These are phyloP conservation scores for Megaceryle alcyon DNA, from an alignment of 2,797 vertebrate species.

Conservation along the genomic window DNA sequence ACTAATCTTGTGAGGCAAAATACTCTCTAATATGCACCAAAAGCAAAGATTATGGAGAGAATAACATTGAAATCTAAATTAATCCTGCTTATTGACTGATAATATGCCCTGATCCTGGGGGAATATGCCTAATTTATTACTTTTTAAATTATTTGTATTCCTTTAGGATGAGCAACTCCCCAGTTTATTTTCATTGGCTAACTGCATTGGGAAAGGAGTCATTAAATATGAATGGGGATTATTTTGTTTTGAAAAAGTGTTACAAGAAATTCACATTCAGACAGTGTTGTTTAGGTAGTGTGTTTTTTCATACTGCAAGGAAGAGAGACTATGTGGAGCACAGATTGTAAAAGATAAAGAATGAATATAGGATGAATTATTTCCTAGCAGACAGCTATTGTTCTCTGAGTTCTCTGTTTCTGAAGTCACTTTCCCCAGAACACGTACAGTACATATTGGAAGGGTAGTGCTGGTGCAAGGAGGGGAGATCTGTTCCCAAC, in stretches of 20 bases:
- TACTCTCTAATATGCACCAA: conserved; percentile 42
- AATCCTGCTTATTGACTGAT: conserved; percentile 63
- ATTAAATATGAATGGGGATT: conserved; percentile 9
- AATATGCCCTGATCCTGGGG: conserved; percentile 21
- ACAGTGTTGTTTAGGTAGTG: neutral
- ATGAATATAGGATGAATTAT: neutral
- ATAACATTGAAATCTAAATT: conserved; percentile 64
- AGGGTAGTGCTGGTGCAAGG: neutral
- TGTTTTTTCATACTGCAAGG: neutral
- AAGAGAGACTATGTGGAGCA: neutral
- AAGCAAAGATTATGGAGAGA: conserved; percentile 49
- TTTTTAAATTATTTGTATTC: conserved; percentile 53
- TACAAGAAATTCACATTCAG: neutral
- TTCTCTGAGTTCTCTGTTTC: neutral
- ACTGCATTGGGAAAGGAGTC: neutral
- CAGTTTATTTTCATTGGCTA: neutral
- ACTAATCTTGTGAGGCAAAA: conserved; percentile 44
- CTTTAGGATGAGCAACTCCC: conserved; percentile 30
- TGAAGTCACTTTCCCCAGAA: neutral
- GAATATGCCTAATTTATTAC: conserved; percentile 64
- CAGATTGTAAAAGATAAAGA: neutral
- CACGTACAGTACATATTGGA: neutral
- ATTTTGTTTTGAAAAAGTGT: neutral
- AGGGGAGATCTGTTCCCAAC: neutral
- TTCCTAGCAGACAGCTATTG: neutral